Base-by-base conservation (phyloP, 2,113 vertebrate genomes). In the Donacobius atricapilla region DNA sequence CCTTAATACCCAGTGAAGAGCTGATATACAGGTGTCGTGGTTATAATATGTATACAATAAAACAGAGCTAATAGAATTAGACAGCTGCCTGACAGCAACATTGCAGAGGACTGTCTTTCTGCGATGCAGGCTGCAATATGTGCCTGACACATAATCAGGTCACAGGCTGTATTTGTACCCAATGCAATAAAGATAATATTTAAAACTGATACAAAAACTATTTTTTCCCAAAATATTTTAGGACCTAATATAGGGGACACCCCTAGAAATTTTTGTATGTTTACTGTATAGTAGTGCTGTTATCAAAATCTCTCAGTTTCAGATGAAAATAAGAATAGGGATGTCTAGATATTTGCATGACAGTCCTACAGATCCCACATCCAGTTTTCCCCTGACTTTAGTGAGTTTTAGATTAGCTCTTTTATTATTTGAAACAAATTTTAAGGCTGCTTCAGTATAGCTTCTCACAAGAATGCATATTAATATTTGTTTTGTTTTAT, bases 21-120 rank as follows among this genome's bases (percentile, higher is more conserved):
- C 45, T 79, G 78, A 91, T 89, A 58, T 58, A 75, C 78, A 93
- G 69, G 71, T 79, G 83, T 44, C 4, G 0, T 63, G 42, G 53
- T 79, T 92, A 66, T 72, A 94, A 60, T 87, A 91, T 31, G 15
- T 60, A 53, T 70, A 48, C 27, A 95, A 61, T 81, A 89, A 94
- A 91, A 88, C 25, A 78, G 15, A 58, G 12, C 35, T 66, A 94
- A 80, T 61, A 91, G 93, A 96, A 89, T 40, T 69, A 88, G 93
- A 89, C 39, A 81, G 10, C 30, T 63, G 18, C 30, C 50, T 81
- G 61, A 37, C 70, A 83, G 57, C 15, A 40, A 21, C 0, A 1
- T 56, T 81, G 48, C 37, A 69, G 17, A 83, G 14, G 15, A 40
- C 58, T 50, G 24, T 47, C 64, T 65, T 89, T 88, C 72, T 27